Evolutionary conservation across 2,888 invertebrate species (phyloP).

Genomic region (Dasypogon diadema): DNA sequence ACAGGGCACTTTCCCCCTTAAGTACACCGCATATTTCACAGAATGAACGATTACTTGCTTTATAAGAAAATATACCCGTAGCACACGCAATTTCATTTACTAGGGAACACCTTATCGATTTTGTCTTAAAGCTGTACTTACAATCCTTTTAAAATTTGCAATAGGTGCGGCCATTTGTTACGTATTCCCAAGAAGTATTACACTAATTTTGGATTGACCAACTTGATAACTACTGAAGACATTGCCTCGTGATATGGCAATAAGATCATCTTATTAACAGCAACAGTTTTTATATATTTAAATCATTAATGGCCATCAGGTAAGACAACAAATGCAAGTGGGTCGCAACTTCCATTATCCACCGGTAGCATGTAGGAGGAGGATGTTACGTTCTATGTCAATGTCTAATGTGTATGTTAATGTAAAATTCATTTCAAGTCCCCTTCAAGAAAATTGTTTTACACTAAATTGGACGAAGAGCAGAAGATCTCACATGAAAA

Average conservation of each 20-base stretch:
- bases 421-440: conserved; percentile 25
- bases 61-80: background rate
- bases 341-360: conserved; percentile 21
- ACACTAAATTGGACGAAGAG: conserved; percentile 2
- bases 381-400: conserved; percentile 17
- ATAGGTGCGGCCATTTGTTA: background rate
- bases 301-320: conserved; percentile 17
- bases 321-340: conserved; percentile 25
- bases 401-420: conserved; percentile 19
- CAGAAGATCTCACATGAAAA: conserved; percentile 14
- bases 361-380: conserved; percentile 15
- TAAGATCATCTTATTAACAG: background rate
- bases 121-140: background rate
- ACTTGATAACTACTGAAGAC: conserved; percentile 15
- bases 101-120: background rate
- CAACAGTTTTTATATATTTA: conserved; percentile 26
- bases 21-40: background rate
- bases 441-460: conserved; percentile 1
- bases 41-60: background rate
- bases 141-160: conserved; percentile 23
- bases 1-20: conserved; percentile 4
- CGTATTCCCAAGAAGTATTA: background rate
- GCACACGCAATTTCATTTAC: conserved; percentile 12
- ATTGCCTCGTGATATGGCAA: background rate
- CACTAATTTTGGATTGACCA: background rate